Percentiles rank a stretch among this genome's conserved stretches.
phyloP scores from a whole-genome alignment of 2,113 vertebrate species.

The Brienomyrus brachyistius region DNA sequence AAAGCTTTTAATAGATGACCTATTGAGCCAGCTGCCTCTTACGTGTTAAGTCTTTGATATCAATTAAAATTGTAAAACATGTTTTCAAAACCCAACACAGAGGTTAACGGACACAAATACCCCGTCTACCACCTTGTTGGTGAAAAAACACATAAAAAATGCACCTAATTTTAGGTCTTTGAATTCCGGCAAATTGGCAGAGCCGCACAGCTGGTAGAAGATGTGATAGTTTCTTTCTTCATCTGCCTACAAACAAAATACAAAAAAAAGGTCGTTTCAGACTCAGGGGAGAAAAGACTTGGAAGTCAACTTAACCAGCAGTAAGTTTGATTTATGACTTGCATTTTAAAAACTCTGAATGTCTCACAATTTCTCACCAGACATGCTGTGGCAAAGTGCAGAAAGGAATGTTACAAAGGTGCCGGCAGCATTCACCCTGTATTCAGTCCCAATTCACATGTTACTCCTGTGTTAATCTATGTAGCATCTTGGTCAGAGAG shows the following conservation, averaged over 20 bases:
- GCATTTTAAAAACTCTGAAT: not conserved
- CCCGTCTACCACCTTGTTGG: not conserved
- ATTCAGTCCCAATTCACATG: not conserved
- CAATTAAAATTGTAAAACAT: not conserved
- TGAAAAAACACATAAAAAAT: not conserved
- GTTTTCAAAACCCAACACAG: not conserved
- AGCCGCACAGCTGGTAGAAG: conserved; percentile 96
- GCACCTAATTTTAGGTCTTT: conserved; percentile 81
- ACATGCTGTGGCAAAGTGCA: not conserved
- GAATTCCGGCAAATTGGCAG: conserved; percentile 81
- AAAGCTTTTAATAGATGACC: not conserved
- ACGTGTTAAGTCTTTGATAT: not conserved
- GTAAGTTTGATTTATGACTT: not conserved
- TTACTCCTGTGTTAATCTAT: not conserved
- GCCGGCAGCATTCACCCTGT: not conserved
- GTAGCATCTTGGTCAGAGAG: not conserved
- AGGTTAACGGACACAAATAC: not conserved
- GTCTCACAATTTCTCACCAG: not conserved
- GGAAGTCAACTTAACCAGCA: not conserved
- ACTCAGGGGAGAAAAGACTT: conserved; percentile 35
- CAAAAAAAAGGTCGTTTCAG: conserved; percentile 24
- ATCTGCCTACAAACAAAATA: conserved; percentile 69
- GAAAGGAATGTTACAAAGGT: not conserved
- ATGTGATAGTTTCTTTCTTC: conserved; percentile 97
- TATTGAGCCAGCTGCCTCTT: not conserved